Evolutionary conservation across 2,888 invertebrate genomes (phyloP).

Genomic region (Noctua janthe): DNA sequence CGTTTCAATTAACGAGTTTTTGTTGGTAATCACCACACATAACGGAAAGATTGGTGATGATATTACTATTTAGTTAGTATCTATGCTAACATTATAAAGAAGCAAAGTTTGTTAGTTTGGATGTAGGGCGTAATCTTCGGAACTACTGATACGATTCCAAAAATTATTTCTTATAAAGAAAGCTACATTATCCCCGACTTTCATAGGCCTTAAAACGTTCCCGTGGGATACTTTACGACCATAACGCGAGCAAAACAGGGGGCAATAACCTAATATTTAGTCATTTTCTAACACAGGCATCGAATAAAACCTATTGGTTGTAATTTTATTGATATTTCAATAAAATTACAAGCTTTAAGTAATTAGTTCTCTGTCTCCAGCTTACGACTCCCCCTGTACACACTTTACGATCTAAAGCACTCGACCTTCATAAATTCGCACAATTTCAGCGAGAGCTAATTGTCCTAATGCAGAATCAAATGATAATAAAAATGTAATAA

Average conservation of each 20-base stretch:
- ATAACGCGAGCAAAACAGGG: neutral
- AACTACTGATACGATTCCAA: neutral
- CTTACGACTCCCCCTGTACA: constrained; percentile 15
- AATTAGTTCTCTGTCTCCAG: neutral
- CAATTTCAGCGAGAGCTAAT: constrained; percentile 40
- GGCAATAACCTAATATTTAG: neutral
- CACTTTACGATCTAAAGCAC: constrained; percentile 15
- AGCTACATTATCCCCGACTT: neutral
- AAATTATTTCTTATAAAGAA: neutral
- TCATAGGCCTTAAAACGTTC: neutral
- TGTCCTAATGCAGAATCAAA: constrained; percentile 52
- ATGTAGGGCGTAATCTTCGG: neutral
- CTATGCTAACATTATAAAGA: neutral
- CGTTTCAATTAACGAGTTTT: constrained; percentile 8
- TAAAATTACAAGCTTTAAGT: neutral
- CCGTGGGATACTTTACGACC: neutral
- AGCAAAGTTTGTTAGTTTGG: neutral
- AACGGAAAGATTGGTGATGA: neutral
- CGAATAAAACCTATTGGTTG: neutral
- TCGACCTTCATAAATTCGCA: constrained; percentile 38
- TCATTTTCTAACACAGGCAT: neutral
- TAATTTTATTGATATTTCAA: no score
- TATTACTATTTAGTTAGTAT: neutral
- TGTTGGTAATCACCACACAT: neutral
- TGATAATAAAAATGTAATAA: constrained; percentile 51